These are phyloP conservation scores for Pseudoips prasinana DNA, from an alignment of 2,888 invertebrate species.

Conservation along the genomic window DNA sequence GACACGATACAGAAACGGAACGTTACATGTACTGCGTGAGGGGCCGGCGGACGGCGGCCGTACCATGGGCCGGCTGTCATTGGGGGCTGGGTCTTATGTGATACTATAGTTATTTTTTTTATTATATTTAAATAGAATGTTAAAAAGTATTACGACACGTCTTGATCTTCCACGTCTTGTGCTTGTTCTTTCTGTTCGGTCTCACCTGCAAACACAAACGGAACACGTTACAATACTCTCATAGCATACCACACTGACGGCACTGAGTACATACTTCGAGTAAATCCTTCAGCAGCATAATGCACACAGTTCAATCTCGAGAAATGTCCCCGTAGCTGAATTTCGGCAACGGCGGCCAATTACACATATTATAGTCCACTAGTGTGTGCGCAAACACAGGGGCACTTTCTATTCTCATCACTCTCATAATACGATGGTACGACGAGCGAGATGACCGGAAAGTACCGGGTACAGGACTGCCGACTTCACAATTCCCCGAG, in stretches of 20 bases:
- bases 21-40: constrained; percentile 23
- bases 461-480: too few relatives aligned
- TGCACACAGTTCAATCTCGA: too few relatives aligned
- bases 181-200: constrained; percentile 95
- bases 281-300: too few relatives aligned
- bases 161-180: constrained; percentile 97
- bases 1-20: constrained; percentile 64
- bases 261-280: too few relatives aligned
- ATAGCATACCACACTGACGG: not conserved
- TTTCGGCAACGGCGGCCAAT: too few relatives aligned
- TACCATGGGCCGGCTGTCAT: constrained; percentile 61
- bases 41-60: constrained; percentile 39
- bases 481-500: too few relatives aligned
- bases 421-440: too few relatives aligned
- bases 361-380: too few relatives aligned
- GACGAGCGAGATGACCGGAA: too few relatives aligned
- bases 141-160: constrained; percentile 92
- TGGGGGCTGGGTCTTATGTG: constrained; percentile 75
- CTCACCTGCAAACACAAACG: constrained; percentile 85
- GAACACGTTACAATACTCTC: constrained; percentile 2
- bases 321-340: too few relatives aligned
- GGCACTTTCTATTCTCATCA: too few relatives aligned
- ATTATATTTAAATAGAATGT: constrained; percentile 71
- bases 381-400: too few relatives aligned
- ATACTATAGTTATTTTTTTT: constrained; percentile 78